A percentile compares a stretch with the other conserved stretches of the same genome.
Conservation (phyloP, 2,797 vertebrate species). For the Melanotaenia trifasciata region DNA sequence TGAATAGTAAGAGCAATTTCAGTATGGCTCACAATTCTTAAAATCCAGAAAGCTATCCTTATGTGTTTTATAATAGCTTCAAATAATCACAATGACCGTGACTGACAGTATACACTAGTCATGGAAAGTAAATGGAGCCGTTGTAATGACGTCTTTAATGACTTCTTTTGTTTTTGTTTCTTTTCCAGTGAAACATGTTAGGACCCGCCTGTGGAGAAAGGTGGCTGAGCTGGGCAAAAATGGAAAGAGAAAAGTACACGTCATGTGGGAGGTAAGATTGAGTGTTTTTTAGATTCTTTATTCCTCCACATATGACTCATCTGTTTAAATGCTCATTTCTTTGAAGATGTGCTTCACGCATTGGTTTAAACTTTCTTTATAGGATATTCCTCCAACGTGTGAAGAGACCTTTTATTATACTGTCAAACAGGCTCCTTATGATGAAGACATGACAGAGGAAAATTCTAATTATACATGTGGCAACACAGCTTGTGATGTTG, state of each 20-base stretch:
- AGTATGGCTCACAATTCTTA: background rate
- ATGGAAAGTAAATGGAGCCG: background rate
- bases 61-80: background rate
- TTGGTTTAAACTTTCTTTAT: constrained; percentile 16
- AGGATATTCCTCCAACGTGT: constrained; percentile 68
- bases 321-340: too few relatives aligned
- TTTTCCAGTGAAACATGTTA: constrained; percentile 50
- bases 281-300: background rate
- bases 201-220: constrained; percentile 68
- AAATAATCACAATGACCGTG: background rate
- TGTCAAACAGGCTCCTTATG: constrained; percentile 18
- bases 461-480: background rate
- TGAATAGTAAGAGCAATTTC: constrained; percentile 58
- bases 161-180: background rate
- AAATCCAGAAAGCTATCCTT: background rate
- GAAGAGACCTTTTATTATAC: constrained; percentile 37
- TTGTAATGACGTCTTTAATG: background rate
- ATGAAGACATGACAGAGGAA: background rate
- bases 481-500: constrained; percentile 45
- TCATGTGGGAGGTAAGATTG: constrained; percentile 71
- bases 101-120: background rate
- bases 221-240: constrained; percentile 18
- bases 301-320: background rate
- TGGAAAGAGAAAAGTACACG: constrained; percentile 49
- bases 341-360: background rate